These are phyloP conservation scores for Drosophila parthenogenetica DNA, from an alignment of 2,888 invertebrate species.

Conservation along the genomic window DNA sequence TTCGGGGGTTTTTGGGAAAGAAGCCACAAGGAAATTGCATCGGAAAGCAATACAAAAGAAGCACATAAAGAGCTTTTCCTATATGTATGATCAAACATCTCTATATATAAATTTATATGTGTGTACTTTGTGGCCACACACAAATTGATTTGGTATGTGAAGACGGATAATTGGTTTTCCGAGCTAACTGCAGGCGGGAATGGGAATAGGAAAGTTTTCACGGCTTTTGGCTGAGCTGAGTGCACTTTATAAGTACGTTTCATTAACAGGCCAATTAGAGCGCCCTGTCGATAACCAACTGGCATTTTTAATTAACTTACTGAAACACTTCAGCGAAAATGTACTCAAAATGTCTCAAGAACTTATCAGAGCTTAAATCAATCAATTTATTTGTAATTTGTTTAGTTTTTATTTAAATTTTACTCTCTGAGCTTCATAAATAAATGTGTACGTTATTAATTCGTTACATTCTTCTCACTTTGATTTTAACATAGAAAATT, in stretches of 20 bases:
- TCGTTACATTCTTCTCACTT: no score
- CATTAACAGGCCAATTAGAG: constrained; percentile 55
- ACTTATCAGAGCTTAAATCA: background rate
- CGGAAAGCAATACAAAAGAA: constrained; percentile 62
- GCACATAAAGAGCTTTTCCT: constrained; percentile 53
- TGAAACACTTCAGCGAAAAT: background rate
- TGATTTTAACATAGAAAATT: no score
- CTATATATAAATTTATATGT: constrained; percentile 5
- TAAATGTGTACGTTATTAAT: no score
- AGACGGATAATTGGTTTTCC: constrained; percentile 59
- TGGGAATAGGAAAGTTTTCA: constrained; percentile 49
- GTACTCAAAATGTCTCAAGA: background rate
- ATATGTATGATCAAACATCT: constrained; percentile 7
- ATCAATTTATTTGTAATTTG: background rate
- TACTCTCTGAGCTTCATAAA: background rate
- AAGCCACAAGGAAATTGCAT: constrained; percentile 64
- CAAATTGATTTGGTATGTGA: constrained; percentile 65
- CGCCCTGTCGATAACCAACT: constrained; percentile 34
- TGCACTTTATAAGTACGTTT: constrained; percentile 37
- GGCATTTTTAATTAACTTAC: constrained; percentile 20
- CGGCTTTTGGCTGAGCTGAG: constrained; percentile 21
- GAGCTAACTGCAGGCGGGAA: constrained; percentile 21
- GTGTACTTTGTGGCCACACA: constrained; percentile 36
- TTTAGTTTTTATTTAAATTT: background rate
- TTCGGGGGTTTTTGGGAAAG: constrained; percentile 22